Percentiles rank a stretch among this genome's conserved stretches.
Conservation (phyloP, 2,797 vertebrate species). For the Sebastes cheni region DNA sequence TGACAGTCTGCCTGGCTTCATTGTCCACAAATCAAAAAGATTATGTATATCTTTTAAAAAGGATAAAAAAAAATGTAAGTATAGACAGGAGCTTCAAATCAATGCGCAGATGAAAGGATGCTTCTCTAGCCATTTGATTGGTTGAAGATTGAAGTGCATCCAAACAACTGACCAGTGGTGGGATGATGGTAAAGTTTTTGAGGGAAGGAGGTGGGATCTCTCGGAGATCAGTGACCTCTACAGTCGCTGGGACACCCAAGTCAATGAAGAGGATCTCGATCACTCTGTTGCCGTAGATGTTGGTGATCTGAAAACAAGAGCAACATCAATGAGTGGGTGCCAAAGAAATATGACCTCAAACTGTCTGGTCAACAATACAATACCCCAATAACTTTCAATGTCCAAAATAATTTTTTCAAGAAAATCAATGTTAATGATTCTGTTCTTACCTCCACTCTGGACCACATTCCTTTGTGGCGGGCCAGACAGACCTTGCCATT, state of each 20-base stretch:
- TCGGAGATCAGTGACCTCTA: conserved; percentile 90
- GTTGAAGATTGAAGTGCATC: background rate
- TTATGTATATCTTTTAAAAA: background rate
- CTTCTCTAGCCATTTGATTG: background rate
- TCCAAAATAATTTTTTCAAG: background rate
- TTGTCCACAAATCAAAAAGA: background rate
- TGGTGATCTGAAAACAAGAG: conserved; percentile 83
- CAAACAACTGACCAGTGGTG: conserved; percentile 87
- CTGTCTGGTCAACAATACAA: background rate
- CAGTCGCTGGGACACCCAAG: conserved; percentile 85
- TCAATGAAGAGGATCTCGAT: conserved; percentile 91
- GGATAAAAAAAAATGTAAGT: background rate
- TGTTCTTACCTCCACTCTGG: conserved; percentile 89
- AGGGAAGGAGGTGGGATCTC: conserved; percentile 88
- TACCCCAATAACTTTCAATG: background rate
- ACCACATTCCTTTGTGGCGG: conserved; percentile 88
- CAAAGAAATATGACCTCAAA: background rate
- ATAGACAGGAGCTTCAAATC: background rate
- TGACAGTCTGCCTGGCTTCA: background rate
- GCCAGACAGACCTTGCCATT: conserved; percentile 92
- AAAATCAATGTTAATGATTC: background rate
- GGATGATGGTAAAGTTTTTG: conserved; percentile 85
- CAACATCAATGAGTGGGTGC: background rate
- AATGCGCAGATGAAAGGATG: background rate
- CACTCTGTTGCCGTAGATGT: conserved; percentile 87